A percentile compares a stretch with the other conserved stretches of the same genome.
Evolutionary conservation across 2,797 vertebrate species (phyloP).

Genomic region (Rhabdophis nuchalis): DNA sequence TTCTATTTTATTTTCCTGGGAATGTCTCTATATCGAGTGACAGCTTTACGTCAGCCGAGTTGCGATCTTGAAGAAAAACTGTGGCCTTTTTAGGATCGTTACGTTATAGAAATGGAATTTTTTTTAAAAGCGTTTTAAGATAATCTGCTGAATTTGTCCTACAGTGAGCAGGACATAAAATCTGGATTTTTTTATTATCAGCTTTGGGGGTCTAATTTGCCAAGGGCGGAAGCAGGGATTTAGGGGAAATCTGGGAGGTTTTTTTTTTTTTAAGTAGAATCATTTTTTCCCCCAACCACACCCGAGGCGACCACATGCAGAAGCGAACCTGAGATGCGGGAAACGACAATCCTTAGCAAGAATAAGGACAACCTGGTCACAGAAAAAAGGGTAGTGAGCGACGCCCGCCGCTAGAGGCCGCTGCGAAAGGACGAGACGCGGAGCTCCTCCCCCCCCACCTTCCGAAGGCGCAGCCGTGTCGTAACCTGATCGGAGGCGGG

Average conservation of each 20-base stretch:
- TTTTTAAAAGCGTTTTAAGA: neutral
- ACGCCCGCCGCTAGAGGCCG: neutral
- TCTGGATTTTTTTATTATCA: neutral
- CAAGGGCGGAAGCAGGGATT: neutral
- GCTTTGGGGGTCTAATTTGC: neutral
- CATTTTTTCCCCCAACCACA: neutral
- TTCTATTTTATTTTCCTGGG: neutral
- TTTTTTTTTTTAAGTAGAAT: neutral
- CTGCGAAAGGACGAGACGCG: neutral
- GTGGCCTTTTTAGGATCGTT: neutral
- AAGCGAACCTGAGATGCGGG: neutral
- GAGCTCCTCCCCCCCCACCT: fast-evolving
- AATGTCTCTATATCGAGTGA: neutral
- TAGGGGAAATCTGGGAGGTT: neutral
- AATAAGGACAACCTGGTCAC: neutral
- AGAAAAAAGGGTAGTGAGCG: neutral
- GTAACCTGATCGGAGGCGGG: neutral
- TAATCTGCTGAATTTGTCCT: neutral
- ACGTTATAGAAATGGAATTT: neutral
- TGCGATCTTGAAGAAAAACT: neutral
- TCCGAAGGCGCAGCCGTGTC: neutral
- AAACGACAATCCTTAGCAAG: neutral
- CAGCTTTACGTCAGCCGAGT: neutral
- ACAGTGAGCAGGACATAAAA: neutral
- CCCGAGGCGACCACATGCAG: neutral